phyloP scores from a whole-genome alignment of 2,113 vertebrate species.

The Struthidea cinerea region DNA sequence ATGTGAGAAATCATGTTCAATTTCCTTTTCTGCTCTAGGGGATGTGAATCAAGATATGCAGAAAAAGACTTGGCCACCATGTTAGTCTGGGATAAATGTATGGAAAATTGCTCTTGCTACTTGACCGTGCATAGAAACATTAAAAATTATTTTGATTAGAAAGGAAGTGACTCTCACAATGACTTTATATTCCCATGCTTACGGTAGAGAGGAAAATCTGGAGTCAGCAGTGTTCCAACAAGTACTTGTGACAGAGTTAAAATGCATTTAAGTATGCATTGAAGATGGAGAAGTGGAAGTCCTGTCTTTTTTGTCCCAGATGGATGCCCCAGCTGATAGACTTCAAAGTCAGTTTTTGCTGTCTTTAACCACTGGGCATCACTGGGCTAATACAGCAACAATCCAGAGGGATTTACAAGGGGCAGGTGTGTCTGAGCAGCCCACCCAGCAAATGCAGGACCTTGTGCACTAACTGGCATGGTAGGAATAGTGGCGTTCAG shows the following conservation, averaged over 20 bases:
- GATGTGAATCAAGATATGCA: not conserved
- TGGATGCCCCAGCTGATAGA: not conserved
- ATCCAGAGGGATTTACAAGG: not conserved
- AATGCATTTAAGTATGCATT: not conserved
- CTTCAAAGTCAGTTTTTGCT: not conserved
- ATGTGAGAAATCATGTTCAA: not conserved
- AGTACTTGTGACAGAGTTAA: not conserved
- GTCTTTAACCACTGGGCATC: not conserved
- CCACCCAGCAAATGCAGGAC: rapidly evolving
- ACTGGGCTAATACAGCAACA: not conserved
- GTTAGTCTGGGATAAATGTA: not conserved
- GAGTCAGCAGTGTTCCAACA: not conserved
- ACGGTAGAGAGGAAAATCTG: not conserved
- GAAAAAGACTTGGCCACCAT: not conserved
- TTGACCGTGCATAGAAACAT: not conserved
- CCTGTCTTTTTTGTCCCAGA: not conserved
- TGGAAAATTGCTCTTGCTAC: not conserved
- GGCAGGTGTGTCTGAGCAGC: not conserved
- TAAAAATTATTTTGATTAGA: not conserved
- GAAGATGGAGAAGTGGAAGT: not conserved
- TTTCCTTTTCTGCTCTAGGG: constrained; percentile 2
- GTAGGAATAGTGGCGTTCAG: not conserved
- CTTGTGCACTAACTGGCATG: too few species aligned
- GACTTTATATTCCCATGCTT: not conserved
- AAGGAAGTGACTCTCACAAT: not conserved